Evolutionary conservation across 2,888 invertebrate species (phyloP), one percentile per base, ranked within the genome.

Genomic region (Drosophila atripex): DNA sequence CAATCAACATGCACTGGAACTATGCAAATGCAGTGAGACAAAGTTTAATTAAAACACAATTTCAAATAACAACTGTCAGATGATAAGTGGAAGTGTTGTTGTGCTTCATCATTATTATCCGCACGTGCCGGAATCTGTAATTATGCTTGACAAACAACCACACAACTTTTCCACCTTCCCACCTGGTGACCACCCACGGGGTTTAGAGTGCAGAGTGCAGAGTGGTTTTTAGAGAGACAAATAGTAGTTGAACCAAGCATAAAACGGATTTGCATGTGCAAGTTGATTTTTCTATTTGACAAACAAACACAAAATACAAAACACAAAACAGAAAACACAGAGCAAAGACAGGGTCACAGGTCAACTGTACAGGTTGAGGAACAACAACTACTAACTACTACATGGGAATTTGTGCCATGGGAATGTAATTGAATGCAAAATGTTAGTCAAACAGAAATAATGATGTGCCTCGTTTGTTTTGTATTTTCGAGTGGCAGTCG

Each of bases 371-470:
- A 9, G 9, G 9, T 28, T 45, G 18, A 18, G 18, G 18, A 18
- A 18, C 18, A 23, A 58, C 35, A 8, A 61, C 32, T 14, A 61
- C 60, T 6, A 21, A n/a, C n/a, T n/a, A 61, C 60, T 6, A 41
- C 53, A 69, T 32, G 46, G 25, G 52, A 54, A 49, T 47, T 49
- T 66, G 66, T 65, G 56, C 61, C 39, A n/a, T n/a, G n/a, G n/a
- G 45, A 57, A 55, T 47, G 57, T 38, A 79, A 73, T 79, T 52
- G 61, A 78, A 73, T 71, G 69, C 70, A 41, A 50, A 59, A 76
- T 76, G 69, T 82, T 82, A 80, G 66, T 57, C 63, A 82, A 80
- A 82, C 70, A 74, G 46, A 50, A 51, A 47, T 49, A 55, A 68
- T 73, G 60, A 55, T 70, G 71, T 76, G 73, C 51, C 45, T 63